These are phyloP conservation scores for Cephus cinctus DNA, from an alignment of 1,140 invertebrate species.

Conservation along the genomic window DNA sequence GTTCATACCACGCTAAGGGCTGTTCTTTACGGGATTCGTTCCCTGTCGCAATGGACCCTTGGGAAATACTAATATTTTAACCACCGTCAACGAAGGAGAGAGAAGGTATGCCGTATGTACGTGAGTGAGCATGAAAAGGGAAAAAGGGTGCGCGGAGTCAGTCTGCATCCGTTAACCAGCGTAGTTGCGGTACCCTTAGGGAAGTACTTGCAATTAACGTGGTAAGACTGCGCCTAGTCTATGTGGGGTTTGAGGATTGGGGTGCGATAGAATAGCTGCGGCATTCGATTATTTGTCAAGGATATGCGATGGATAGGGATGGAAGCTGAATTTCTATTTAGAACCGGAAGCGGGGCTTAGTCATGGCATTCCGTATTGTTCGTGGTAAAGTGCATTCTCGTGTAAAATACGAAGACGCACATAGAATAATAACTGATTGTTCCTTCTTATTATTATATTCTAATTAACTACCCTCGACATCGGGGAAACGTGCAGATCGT, in stretches of 20 bases:
- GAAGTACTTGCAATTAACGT: conserved; percentile 42
- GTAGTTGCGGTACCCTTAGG: conserved; percentile 33
- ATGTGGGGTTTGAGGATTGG: not conserved
- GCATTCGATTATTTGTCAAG: conserved; percentile 29
- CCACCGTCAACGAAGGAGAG: conserved; percentile 33
- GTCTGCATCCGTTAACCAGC: conserved; percentile 9
- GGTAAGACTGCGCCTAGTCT: conserved; percentile 31
- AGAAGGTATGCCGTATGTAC: too few relatives aligned
- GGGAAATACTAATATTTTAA: conserved; percentile 41
- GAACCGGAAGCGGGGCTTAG: conserved; percentile 25
- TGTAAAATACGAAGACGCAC: conserved; percentile 27
- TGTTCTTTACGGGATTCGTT: too few relatives aligned
- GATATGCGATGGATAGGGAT: conserved; percentile 10
- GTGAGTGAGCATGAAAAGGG: conserved; percentile 32
- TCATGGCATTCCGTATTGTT: conserved; percentile 23
- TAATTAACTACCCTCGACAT: too few relatives aligned
- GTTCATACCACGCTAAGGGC: too few relatives aligned
- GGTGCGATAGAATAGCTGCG: conserved; percentile 20
- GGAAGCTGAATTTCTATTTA: conserved; percentile 1
- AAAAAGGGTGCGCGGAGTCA: conserved; percentile 23
- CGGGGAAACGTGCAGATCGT: too few relatives aligned
- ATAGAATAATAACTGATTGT: too few relatives aligned
- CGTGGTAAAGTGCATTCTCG: conserved; percentile 22
- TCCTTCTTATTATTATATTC: too few relatives aligned
- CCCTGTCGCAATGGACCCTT: conserved; percentile 17